These are phyloP conservation scores for Lemur catta DNA, from an alignment of 2,797 vertebrate species.

Conservation along the genomic window DNA sequence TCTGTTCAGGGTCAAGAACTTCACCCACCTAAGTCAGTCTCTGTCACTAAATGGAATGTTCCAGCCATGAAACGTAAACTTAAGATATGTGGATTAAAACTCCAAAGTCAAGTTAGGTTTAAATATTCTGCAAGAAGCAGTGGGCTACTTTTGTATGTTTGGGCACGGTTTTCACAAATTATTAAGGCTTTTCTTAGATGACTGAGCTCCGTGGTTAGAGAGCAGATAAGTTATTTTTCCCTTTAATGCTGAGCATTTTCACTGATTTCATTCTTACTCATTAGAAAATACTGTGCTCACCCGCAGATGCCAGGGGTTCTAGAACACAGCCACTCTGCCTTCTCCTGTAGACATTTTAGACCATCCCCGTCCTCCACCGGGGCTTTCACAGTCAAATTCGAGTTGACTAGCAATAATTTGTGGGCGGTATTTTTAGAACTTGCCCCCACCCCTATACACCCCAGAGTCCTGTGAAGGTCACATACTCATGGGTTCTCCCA, in stretches of 20 bases:
- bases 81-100: not conserved
- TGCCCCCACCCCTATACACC: not conserved
- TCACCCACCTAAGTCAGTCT: not conserved
- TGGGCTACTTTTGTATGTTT: conserved; percentile 3
- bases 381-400: conserved; percentile 51
- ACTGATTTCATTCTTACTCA: conserved; percentile 85
- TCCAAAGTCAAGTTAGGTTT: not conserved
- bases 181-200: conserved; percentile 47
- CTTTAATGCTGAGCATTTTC: conserved; percentile 71
- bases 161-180: conserved; percentile 31
- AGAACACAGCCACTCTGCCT: not conserved
- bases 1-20: conserved; percentile 52
- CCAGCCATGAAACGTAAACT: conserved; percentile 3
- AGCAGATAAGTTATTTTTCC: conserved; percentile 61
- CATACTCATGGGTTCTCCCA: not conserved
- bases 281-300: conserved; percentile 74
- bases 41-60: not conserved
- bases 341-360: not conserved
- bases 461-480: conserved; percentile 26
- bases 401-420: not conserved
- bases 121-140: conserved; percentile 30
- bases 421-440: not conserved
- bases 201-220: conserved; percentile 57
- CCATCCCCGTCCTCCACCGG: not conserved
- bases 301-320: conserved; percentile 34